A percentile compares a stretch with the other conserved stretches of the same genome.
phyloP scores from a whole-genome alignment of 1,140 invertebrate genomes.

The Eueides isabella region DNA sequence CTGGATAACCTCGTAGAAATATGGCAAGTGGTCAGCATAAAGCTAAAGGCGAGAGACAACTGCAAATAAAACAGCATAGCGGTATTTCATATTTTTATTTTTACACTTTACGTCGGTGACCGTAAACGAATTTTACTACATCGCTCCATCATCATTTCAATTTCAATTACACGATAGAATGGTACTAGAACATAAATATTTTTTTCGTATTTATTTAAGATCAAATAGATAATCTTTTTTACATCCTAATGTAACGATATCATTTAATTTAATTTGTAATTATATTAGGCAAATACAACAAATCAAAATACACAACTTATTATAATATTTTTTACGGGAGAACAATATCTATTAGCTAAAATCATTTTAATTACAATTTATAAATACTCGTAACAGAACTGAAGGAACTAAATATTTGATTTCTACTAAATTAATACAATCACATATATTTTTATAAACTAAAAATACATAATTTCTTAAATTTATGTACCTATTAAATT shows the following conservation, averaged over 20 bases:
- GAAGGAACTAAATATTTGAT: conserved; percentile 81
- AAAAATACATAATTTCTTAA: conserved; percentile 64
- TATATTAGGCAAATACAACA: conserved; percentile 81
- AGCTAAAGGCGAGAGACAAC: neutral
- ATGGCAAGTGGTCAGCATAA: too few relatives aligned
- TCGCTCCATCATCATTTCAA: conserved; percentile 76
- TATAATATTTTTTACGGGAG: conserved; percentile 75
- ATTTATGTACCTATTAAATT: conserved; percentile 68
- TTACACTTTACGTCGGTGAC: conserved; percentile 80
- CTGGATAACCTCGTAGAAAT: too few relatives aligned
- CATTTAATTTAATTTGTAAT: conserved; percentile 79
- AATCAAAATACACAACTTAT: conserved; percentile 80
- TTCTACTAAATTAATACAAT: conserved; percentile 74
- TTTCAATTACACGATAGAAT: conserved; percentile 80
- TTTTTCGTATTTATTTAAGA: conserved; percentile 78
- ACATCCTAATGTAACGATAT: conserved; percentile 81
- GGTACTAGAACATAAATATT: conserved; percentile 82
- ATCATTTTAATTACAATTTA: conserved; percentile 77
- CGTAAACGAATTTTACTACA: conserved; percentile 81
- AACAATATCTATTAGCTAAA: conserved; percentile 78
- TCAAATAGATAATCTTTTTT: conserved; percentile 83
- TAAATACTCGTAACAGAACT: conserved; percentile 81
- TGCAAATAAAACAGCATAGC: conserved; percentile 67
- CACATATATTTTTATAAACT: conserved; percentile 70
- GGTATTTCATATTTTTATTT: conserved; percentile 80